Evolutionary conservation across 2,888 invertebrate genomes (phyloP).

Genomic region (Sabatieria punctata): DNA sequence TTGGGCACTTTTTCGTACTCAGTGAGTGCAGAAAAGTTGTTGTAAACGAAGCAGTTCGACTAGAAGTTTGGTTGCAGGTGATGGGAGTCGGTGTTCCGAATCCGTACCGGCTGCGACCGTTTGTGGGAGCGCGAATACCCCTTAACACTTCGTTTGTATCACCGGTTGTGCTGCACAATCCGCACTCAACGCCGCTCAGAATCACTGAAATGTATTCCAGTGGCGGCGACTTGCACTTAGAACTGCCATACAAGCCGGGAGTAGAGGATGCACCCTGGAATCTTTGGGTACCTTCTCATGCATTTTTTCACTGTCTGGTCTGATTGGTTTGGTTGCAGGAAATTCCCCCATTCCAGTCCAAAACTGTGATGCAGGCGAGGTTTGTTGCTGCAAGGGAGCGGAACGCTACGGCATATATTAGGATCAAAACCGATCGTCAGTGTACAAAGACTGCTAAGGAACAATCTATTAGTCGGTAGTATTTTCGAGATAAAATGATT

Average conservation of each 20-base stretch:
- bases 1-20: slow-evolving; percentile 73
- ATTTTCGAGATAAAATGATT: too few species aligned
- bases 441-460: too few species aligned
- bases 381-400: slow-evolving; percentile 46
- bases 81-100: slow-evolving; percentile 58
- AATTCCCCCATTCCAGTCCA: slow-evolving; percentile 69
- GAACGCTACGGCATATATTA: slow-evolving; percentile 67
- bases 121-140: slow-evolving; percentile 74
- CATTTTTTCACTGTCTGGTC: too few species aligned
- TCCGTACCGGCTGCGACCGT: slow-evolving; percentile 73
- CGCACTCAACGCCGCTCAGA: slow-evolving; percentile 66
- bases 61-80: slow-evolving; percentile 24
- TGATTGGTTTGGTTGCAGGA: slow-evolving; percentile 35
- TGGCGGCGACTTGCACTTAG: slow-evolving; percentile 71
- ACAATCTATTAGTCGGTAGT: too few species aligned
- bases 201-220: slow-evolving; percentile 47
- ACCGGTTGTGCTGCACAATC: slow-evolving; percentile 81
- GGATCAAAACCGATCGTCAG: slow-evolving; percentile 50
- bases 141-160: slow-evolving; percentile 75
- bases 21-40: slow-evolving; percentile 39
- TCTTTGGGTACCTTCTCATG: slow-evolving; percentile 48
- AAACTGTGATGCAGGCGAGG: slow-evolving; percentile 66
- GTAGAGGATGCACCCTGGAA: slow-evolving; percentile 58
- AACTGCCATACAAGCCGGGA: slow-evolving; percentile 52
- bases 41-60: slow-evolving; percentile 6